These are phyloP conservation scores for Psilopsiagon aymara DNA, from an alignment of 2,113 vertebrate species.

Conservation along the genomic window DNA sequence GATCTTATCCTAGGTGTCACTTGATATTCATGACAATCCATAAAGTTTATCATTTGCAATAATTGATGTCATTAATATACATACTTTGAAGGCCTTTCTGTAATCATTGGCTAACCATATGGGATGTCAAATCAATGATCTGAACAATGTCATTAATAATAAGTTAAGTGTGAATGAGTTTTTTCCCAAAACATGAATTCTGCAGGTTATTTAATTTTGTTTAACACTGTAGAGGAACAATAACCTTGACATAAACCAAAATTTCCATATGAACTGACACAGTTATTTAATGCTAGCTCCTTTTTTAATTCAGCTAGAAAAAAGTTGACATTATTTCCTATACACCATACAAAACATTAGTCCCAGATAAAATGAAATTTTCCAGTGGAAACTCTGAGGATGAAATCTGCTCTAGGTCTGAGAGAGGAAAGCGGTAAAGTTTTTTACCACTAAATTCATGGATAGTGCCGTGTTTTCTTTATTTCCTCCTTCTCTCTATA, in stretches of 20 bases:
- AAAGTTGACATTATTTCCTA: neutral
- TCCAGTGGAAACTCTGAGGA: neutral
- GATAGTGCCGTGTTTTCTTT: neutral
- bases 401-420: neutral
- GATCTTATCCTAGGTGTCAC: neutral
- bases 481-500: neutral
- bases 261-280: neutral
- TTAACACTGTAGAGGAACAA: neutral
- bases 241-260: neutral
- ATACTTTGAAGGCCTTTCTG: conserved; percentile 45
- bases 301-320: neutral
- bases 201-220: neutral
- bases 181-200: conserved; percentile 42
- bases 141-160: conserved; percentile 64
- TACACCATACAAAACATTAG: neutral
- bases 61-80: conserved; percentile 53
- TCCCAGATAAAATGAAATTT: neutral
- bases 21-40: conserved; percentile 47
- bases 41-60: conserved; percentile 20
- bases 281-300: neutral
- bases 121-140: conserved; percentile 66
- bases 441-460: neutral
- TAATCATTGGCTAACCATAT: conserved; percentile 62
- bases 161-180: conserved; percentile 30
- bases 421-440: neutral